These are phyloP conservation scores for Hipposideros larvatus DNA, from an alignment of 2,797 vertebrate species.

Conservation along the genomic window DNA sequence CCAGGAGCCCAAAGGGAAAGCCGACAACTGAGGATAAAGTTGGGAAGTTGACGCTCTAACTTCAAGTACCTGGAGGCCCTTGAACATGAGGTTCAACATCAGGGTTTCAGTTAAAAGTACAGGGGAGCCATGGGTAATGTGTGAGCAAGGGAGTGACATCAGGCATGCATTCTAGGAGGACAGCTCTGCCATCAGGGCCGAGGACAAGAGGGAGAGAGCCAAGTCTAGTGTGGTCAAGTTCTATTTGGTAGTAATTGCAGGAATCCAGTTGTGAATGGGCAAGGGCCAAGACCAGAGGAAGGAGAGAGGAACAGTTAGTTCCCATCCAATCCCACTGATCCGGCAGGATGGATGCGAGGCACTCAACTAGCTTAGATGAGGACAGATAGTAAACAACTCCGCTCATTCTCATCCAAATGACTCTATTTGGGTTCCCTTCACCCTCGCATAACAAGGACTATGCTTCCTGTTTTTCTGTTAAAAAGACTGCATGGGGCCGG, in stretches of 20 bases:
- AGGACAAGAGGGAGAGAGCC: background rate
- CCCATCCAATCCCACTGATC: background rate
- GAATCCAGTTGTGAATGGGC: background rate
- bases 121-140: background rate
- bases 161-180: background rate
- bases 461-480: background rate
- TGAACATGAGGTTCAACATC: background rate
- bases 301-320: background rate
- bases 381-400: background rate
- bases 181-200: background rate
- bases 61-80: background rate
- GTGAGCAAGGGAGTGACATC: background rate
- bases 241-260: background rate
- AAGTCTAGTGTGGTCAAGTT: background rate
- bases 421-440: background rate
- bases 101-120: background rate
- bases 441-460: background rate
- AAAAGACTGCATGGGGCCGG: too few species aligned
- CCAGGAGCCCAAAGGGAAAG: background rate
- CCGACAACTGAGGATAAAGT: background rate
- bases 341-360: background rate
- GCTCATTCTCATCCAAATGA: background rate
- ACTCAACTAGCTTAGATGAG: background rate
- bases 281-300: background rate
- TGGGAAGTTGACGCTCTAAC: background rate